Conservation (phyloP, 2,113 vertebrate species). For the Peucedramus taeniatus region DNA sequence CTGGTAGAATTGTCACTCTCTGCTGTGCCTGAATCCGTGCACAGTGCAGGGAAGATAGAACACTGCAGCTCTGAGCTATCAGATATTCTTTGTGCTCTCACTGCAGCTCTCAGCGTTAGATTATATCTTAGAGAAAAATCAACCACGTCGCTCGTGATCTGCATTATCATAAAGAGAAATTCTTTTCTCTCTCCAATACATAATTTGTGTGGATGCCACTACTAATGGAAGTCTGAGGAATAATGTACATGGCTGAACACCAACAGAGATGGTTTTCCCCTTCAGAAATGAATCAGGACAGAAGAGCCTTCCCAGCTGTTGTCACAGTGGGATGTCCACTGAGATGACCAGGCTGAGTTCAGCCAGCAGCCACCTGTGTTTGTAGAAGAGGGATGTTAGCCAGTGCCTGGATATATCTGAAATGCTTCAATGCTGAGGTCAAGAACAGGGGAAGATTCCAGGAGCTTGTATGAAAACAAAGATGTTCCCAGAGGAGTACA, state of each 20-base stretch:
- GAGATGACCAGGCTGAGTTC: background rate
- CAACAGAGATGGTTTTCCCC: background rate
- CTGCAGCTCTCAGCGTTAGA: background rate
- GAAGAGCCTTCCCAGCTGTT: background rate
- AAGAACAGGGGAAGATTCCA: background rate
- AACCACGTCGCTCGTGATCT: fast-evolving
- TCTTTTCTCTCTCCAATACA: background rate
- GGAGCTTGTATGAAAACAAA: background rate
- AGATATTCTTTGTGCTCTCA: background rate
- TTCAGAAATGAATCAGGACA: background rate
- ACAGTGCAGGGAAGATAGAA: fast-evolving
- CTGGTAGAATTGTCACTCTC: background rate
- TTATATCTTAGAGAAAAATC: background rate
- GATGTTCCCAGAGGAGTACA: background rate
- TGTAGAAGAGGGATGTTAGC: background rate
- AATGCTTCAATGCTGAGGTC: background rate
- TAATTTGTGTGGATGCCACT: background rate
- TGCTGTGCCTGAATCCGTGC: background rate
- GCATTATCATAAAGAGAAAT: background rate
- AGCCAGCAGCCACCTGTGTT: background rate
- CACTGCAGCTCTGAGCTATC: background rate
- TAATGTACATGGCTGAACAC: background rate
- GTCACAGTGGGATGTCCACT: background rate
- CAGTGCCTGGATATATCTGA: background rate
- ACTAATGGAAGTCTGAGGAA: background rate